A percentile compares a stretch with the other conserved stretches of the same genome.
Conservation (phyloP, 2,797 vertebrate species). For the Squalus acanthias region DNA sequence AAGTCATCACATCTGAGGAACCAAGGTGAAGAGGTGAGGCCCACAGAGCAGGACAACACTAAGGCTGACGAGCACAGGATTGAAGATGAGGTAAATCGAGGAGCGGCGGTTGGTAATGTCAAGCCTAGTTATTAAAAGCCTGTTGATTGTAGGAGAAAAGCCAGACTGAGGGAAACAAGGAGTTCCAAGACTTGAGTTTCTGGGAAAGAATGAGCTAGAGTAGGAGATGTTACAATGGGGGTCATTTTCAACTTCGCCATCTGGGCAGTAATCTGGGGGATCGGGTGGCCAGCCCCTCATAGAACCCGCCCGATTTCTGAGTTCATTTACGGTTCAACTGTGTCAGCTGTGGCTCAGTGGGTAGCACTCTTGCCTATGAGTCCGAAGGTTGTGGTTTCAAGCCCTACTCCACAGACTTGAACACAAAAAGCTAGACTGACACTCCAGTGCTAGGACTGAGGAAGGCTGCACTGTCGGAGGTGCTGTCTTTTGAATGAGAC, state of each 20-base stretch:
- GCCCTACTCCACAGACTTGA: background rate
- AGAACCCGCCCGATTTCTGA: background rate
- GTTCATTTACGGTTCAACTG: background rate
- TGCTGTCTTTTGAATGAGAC: background rate
- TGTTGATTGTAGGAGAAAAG: background rate
- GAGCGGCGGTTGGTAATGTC: background rate
- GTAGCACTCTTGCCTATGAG: background rate
- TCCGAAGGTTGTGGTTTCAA: background rate
- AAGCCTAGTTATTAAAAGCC: background rate
- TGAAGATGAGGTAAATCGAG: background rate
- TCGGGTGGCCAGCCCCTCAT: background rate
- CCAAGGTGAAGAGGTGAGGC: background rate
- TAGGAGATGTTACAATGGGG: background rate
- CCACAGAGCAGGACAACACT: background rate
- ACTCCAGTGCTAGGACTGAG: background rate
- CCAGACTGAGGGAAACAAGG: background rate
- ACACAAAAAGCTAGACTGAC: background rate
- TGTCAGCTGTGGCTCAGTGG: background rate
- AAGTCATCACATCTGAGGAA: background rate
- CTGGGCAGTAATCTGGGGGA: no score
- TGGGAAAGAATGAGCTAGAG: background rate
- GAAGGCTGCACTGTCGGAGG: background rate
- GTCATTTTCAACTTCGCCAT: no score
- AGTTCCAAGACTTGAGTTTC: background rate
- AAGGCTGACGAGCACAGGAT: background rate